Conservation (phyloP, 2,888 invertebrate genomes). For the Athrips mouffetella region DNA sequence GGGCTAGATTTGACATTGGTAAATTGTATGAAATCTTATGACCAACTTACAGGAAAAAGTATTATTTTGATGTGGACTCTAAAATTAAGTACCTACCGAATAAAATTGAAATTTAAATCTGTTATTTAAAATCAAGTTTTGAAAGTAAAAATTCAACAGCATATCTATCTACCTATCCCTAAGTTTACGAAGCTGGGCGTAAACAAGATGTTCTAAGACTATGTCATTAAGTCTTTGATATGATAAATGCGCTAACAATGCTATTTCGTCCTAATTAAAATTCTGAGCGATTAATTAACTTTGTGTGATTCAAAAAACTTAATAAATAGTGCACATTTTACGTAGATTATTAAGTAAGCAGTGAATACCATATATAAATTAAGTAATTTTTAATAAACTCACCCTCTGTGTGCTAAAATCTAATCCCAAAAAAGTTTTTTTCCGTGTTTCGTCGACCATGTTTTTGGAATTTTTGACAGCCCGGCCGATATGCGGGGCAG, state of each 20-base stretch:
- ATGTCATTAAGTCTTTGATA: background rate
- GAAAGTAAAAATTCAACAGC: too few relatives aligned
- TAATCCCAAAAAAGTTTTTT: conserved; percentile 85
- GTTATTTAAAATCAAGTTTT: too few relatives aligned
- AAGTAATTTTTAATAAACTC: conserved; percentile 34
- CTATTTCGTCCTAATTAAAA: conserved; percentile 7
- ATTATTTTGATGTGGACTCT: too few relatives aligned
- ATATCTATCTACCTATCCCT: too few relatives aligned
- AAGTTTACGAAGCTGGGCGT: too few relatives aligned
- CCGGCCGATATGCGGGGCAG: conserved; percentile 34
- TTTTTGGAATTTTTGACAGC: conserved; percentile 56
- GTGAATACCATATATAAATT: background rate
- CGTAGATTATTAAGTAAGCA: background rate
- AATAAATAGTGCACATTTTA: background rate
- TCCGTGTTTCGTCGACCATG: conserved; percentile 59
- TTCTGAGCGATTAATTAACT: conserved; percentile 11
- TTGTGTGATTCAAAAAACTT: background rate
- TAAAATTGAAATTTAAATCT: too few relatives aligned
- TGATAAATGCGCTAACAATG: background rate
- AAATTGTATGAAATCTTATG: too few relatives aligned
- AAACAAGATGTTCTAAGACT: too few relatives aligned
- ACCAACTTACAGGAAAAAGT: too few relatives aligned
- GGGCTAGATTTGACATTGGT: too few relatives aligned
- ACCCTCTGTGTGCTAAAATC: conserved; percentile 94
- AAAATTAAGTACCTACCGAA: too few relatives aligned